phyloP scores from a whole-genome alignment of 1,140 invertebrate species.

The Aporrectodea caliginosa region DNA sequence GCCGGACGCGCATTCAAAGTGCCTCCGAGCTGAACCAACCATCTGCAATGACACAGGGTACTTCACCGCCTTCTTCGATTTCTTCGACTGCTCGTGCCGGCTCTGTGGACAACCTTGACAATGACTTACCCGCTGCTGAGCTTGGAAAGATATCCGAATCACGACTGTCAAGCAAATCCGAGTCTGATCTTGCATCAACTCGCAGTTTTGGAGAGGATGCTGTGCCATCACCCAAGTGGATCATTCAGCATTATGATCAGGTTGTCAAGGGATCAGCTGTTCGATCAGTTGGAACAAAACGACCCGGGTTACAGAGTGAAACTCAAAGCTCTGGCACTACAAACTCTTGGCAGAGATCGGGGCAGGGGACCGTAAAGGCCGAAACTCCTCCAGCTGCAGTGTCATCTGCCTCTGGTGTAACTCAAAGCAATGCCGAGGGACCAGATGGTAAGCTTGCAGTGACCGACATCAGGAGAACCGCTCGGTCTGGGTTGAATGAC shows the following conservation, averaged over 20 bases:
- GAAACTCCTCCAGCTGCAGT: not conserved
- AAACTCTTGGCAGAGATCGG: not conserved
- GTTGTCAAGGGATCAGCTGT: constrained; percentile 6
- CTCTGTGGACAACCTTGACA: not conserved
- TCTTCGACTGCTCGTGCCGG: too few relatives aligned
- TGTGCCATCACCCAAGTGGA: constrained; percentile 19
- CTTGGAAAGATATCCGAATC: not conserved
- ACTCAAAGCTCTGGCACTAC: not conserved
- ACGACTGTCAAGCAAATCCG: constrained; percentile 11
- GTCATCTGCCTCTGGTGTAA: not conserved
- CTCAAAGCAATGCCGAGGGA: not conserved
- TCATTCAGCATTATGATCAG: constrained; percentile 22
- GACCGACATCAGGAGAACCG: not conserved
- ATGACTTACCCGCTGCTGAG: not conserved
- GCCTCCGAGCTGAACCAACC: not conserved
- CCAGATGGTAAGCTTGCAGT: not conserved
- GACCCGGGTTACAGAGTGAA: not conserved
- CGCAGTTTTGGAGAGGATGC: not conserved
- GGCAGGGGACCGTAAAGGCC: not conserved
- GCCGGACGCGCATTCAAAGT: not conserved
- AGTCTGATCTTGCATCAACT: not conserved
- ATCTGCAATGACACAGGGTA: not conserved
- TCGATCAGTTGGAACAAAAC: not conserved
- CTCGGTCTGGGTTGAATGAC: not conserved
- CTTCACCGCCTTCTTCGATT: not conserved